Conservation (phyloP, 2,797 vertebrate genomes). For the Phrynocephalus vlangalii region DNA sequence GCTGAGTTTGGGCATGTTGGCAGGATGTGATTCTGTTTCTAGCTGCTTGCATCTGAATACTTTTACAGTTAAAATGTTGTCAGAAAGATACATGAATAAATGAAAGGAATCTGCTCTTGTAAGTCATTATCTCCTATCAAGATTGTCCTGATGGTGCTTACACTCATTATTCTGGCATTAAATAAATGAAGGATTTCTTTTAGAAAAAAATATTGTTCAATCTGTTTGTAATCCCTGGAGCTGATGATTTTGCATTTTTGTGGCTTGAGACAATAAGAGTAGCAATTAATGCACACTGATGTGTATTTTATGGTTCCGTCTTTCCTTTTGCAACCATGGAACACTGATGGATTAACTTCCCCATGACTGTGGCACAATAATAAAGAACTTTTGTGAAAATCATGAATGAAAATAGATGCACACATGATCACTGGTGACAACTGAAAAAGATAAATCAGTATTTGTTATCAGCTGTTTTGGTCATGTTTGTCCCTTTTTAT, state of each 20-base stretch:
- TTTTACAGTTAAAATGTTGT: constrained; percentile 48
- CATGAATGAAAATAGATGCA: constrained; percentile 66
- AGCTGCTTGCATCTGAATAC: constrained; percentile 44
- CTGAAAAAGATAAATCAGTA: constrained; percentile 47
- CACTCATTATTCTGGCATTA: constrained; percentile 55
- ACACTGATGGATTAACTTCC: constrained; percentile 65
- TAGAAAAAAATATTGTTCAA: constrained; percentile 58
- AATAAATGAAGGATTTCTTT: constrained; percentile 64
- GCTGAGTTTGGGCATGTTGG: constrained; percentile 50
- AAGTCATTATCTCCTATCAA: constrained; percentile 66
- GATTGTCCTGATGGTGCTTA: constrained; percentile 62
- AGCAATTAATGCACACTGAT: constrained; percentile 69
- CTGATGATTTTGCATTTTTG: constrained; percentile 67
- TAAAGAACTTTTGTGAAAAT: constrained; percentile 56
- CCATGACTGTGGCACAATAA: constrained; percentile 43
- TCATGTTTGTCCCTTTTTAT: constrained; percentile 32
- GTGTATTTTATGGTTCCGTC: constrained; percentile 65
- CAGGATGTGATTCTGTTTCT: constrained; percentile 58
- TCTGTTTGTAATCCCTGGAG: constrained; percentile 67
- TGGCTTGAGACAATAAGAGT: constrained; percentile 65
- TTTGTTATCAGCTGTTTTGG: constrained; percentile 18
- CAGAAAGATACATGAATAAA: constrained; percentile 18
- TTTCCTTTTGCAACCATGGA: constrained; percentile 58
- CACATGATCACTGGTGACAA: constrained; percentile 31
- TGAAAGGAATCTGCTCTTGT: constrained; percentile 42